phyloP scores from a whole-genome alignment of 2,113 vertebrate species.

The Heteronetta atricapilla region DNA sequence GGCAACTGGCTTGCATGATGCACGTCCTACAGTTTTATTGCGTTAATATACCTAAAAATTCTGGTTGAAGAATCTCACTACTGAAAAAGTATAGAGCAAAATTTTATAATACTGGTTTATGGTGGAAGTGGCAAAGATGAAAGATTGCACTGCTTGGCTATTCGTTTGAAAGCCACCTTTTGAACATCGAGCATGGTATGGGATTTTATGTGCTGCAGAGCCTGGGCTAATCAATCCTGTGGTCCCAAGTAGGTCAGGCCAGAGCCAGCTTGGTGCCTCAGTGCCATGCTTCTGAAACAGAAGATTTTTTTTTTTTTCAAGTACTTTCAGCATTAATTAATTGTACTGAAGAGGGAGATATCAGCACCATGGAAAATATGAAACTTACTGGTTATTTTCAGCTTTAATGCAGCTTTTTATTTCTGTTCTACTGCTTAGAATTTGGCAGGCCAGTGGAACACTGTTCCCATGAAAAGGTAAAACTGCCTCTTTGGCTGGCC shows the following conservation, averaged over 20 bases:
- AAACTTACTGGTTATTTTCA: not conserved
- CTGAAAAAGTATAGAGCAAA: not conserved
- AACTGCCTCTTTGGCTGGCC: not conserved
- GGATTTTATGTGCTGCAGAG: not conserved
- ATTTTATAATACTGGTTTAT: not conserved
- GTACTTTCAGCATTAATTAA: not conserved
- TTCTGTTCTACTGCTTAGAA: not conserved
- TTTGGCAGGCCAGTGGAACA: not conserved
- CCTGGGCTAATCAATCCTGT: not conserved
- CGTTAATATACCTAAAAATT: not conserved
- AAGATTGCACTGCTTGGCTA: not conserved
- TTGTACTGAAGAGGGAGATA: not conserved
- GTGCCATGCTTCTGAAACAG: not conserved
- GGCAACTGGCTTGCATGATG: not conserved
- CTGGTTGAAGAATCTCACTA: not conserved
- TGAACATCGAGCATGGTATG: not conserved
- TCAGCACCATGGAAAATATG: not conserved
- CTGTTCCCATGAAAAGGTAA: not conserved
- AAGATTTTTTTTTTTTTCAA: not conserved
- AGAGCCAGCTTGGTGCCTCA: not conserved
- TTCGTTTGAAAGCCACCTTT: not conserved
- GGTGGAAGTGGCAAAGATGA: not conserved
- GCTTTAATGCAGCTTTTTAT: not conserved
- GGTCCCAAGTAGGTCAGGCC: not conserved
- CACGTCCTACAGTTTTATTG: not conserved